A percentile compares a stretch with the other conserved stretches of the same genome.
phyloP scores from a whole-genome alignment of 2,888 invertebrate species.

The Ellobium chinense region DNA sequence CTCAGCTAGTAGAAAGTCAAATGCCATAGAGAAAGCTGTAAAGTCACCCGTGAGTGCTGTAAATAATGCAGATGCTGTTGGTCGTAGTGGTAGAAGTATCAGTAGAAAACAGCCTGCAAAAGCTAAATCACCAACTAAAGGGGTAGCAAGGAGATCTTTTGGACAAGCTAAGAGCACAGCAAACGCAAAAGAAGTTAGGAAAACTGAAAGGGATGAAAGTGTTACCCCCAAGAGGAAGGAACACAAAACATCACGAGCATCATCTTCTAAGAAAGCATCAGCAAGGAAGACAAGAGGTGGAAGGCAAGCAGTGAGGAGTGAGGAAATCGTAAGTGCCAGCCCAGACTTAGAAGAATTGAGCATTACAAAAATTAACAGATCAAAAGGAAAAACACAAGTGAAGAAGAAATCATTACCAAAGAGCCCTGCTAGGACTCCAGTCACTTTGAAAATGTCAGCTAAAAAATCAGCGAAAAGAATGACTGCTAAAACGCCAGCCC shows the following conservation, averaged over 20 bases:
- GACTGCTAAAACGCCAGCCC: neutral
- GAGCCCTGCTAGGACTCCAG: neutral
- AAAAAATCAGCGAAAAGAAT: neutral
- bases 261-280: neutral
- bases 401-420: neutral
- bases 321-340: neutral
- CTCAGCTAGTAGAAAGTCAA: neutral
- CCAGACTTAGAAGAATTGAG: too few relatives aligned
- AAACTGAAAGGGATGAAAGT: neutral
- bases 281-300: neutral
- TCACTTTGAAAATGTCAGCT: neutral
- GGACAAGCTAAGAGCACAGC: neutral
- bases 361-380: neutral
- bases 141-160: neutral
- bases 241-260: neutral
- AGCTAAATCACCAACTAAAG: neutral
- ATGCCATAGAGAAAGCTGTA: neutral
- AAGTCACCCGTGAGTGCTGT: neutral
- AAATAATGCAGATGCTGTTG: neutral
- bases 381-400: neutral
- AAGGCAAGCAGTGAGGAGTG: neutral
- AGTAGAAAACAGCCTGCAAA: neutral
- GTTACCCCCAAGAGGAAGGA: neutral
- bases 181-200: neutral
- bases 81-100: neutral